Evolutionary conservation across 2,888 invertebrate species (phyloP), one percentile per base, ranked within the genome.

Genomic region (Yponomeuta evonymella): DNA sequence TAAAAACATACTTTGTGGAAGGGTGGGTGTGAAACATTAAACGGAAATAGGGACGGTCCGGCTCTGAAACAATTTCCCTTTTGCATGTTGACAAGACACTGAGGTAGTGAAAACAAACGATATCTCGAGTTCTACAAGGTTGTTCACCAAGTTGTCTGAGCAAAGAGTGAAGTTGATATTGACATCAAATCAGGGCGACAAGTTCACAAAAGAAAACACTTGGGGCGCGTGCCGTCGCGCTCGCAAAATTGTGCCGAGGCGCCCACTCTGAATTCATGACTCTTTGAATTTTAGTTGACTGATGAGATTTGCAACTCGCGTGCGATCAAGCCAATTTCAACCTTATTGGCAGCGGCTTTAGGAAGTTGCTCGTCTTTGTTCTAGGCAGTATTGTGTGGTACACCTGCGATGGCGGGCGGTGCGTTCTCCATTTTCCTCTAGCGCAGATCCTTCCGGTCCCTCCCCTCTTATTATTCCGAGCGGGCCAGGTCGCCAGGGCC

Each of bases 401-500:
- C 68, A 68, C 68, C 68, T 68, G 68, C 8, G 51, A 58, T 58
- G 51, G 51, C 51, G 68, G 68, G 51, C 51, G 68, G 68, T 30
- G 68, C 67, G 36, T 36, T n/a, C 36, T 68, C 68, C 68, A 51
- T 48, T 68, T 68, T 51, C 51, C 11, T 68, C 29, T 23, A 48
- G 68, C 68, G 68, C 68, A 51, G 68, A 30, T 68, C 51, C 48
- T 68, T 68, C 68, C 68, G 68, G 67, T 23, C 51, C 68, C 68
- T 48, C 30, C 51, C 69, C 70, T 79, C 81, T 85, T 84, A 84
- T 87, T 87, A 88, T 86, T 82, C 81, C 81, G 78, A 78, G 82
- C 81, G 77, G 77, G 77, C 82, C 82, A 83, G 89, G 89, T 88
- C 88, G 89, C 77, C 68, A 23, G 86, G 89, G 87, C 78, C 83